Base-by-base conservation (phyloP, 2,888 invertebrate species). In the Dioctria rufipes region DNA sequence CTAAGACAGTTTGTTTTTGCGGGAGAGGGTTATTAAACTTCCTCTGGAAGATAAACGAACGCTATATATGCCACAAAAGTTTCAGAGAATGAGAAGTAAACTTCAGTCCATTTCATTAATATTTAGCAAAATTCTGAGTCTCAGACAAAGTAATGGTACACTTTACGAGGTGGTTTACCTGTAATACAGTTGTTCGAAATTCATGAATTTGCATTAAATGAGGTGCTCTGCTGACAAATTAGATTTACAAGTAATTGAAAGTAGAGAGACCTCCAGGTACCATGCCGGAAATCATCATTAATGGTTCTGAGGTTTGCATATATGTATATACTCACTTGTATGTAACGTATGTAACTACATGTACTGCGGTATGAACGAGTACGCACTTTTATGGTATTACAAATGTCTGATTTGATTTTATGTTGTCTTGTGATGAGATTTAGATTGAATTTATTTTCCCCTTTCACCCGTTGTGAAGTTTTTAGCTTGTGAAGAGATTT, bases 31-130 rank as follows among this genome's bases (percentile, higher is more conserved):
- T 46, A 46, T 46, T 46, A 46, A 46, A 46, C 46, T 46, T 46
- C 46, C 8, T 8, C 54, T 11, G n/a, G 6, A 6, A 54, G 54
- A 11, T 11, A 8, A 54, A 54, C 54, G 11, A 54, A 25, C 25
- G 25, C 2, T 25, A 25, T 25, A 25, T 25, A 2, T 25, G 25
- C 25, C 25, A 25, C 25, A 25, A 25, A 54, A 54, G 54, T 54
- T 54, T 54, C 6, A 54, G 6, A 3, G 54, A 54, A 11, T n/a
- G 54, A 11, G n/a, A n/a, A 25, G 25, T 25, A 25, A 54, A 54
- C 54, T 54, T 54, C 11, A 54, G 54, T 54, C 54, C 54, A 54
- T 54, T 54, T 54, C 54, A 54, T 54, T 54, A 54, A 54, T 54
- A 54, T 25, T 25, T 25, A 25, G 25, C 25, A 25, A 25, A 25